Base-by-base conservation (phyloP, 2,888 invertebrate genomes). In the Diarsia mendica region DNA sequence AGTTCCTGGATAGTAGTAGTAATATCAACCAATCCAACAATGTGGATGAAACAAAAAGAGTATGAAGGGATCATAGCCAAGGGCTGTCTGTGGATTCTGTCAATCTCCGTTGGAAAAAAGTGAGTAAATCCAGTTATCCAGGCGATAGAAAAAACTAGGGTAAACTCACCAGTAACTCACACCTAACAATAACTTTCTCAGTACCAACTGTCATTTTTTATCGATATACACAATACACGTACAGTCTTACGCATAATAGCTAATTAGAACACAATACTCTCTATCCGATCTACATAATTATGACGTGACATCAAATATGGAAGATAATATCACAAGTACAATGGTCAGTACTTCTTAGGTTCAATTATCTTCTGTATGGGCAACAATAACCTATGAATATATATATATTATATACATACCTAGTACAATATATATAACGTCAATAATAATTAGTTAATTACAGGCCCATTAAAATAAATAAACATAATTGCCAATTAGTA, bases 381-480 rank as follows among this genome's bases (percentile, higher is more conserved):
- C 8, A 2, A 51, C 64, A 80, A 58, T 72, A 33, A 18, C 6
- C 23, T 46, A 72, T 72, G 49, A 64, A 77, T 64, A 65, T 44
- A 72, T 13, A 5, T 39, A 46, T 11, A n/a, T n/a, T n/a, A n/a
- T n/a, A n/a, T n/a, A n/a, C n/a, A n/a, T n/a, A n/a, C n/a, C n/a
- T n/a, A n/a, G n/a, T n/a, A n/a, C n/a, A n/a, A n/a, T n/a, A n/a
- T n/a, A n/a, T n/a, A n/a, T n/a, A 15, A 20, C 13, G 13, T 33
- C 13, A 33, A 67, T 33, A 23, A 15, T 51, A 15, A 64, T 55
- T 6, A 10, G 2, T n/a, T 8, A 28, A 28, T 49, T 20, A 53
- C 13, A 53, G 10, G 49, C 10, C 13, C 13, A 46, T 61, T 51
- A 13, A 60, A 53, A 28, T 72, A 18, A 15, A 46, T 3, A n/a